Base-by-base conservation (phyloP, 2,113 vertebrate genomes). In the Hydropotes inermis region DNA sequence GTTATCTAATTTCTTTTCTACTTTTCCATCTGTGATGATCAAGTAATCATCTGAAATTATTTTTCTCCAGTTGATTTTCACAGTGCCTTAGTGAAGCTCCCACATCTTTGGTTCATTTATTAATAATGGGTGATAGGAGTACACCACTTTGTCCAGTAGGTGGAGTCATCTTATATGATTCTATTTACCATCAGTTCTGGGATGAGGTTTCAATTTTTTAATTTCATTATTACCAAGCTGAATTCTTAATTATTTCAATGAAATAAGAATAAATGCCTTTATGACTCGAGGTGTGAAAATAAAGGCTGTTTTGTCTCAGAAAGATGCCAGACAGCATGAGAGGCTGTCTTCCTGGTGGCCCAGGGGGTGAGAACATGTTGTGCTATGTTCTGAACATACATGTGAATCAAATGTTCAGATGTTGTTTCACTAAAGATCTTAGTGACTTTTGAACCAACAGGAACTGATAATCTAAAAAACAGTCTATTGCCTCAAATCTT, bases 81-180 rank as follows among this genome's bases (percentile, higher is more conserved):
- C 52, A 47, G 6, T 28, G 25, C 60, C 50, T 91, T 76, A 57
- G 47, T 12, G 45, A 81, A 90, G 27, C 27, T 16, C 52, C 76
- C 43, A 17, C 19, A 52, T 17, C 7, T 52, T 33, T 81, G 21
- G 28, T 67, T 16, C 39, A 7, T 47, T 70, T 3, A 2, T 79
- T 52, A 64, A 67, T 3, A 27, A 60, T 2, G 3, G 33, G 27
- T 27, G 39, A 70, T 50, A 78, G 39, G 28, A 28, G 4, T 79
- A 43, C 6, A 50, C 9, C 0, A n/a, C 6, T 95, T 82, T 83
- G 15, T 61, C 96, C 97, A 96, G 89, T 7, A 85, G 94, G 89
- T 96, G 98, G 97, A 16, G 4, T 2, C 61, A 93, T 81, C 61
- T 79, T 83, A 76, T 25, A 93, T n/a, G 30, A 79, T 47, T 97